A percentile compares a stretch with the other conserved stretches of the same genome.
Conservation (phyloP, 2,888 invertebrate genomes). For the Nipponacmea schrenckii region DNA sequence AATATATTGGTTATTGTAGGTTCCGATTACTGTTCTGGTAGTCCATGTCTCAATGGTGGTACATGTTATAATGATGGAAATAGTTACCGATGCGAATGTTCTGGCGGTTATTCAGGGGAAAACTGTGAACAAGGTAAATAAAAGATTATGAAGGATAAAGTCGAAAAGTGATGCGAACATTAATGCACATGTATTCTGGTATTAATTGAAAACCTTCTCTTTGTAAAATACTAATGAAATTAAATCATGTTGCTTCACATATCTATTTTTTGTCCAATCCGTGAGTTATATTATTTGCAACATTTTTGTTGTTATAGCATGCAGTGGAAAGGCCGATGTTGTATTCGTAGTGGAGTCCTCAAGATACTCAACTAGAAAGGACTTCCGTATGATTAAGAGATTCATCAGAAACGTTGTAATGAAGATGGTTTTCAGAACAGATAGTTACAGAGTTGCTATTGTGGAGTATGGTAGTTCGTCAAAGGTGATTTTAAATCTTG, state of each 20-base stretch:
- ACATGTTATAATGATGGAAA: slow-evolving; percentile 48
- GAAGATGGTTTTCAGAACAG: slow-evolving; percentile 51
- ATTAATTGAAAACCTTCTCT: too few species aligned
- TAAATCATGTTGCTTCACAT: too few species aligned
- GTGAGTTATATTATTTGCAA: neutral
- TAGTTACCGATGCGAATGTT: slow-evolving; percentile 55
- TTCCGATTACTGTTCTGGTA: slow-evolving; percentile 47
- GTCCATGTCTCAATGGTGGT: slow-evolving; percentile 59
- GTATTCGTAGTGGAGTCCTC: slow-evolving; percentile 61
- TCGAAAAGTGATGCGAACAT: too few species aligned
- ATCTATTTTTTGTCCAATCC: too few species aligned
- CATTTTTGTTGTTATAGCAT: slow-evolving; percentile 37
- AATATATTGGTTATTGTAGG: slow-evolving; percentile 34
- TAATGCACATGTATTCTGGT: too few species aligned
- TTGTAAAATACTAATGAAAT: too few species aligned
- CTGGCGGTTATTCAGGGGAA: slow-evolving; percentile 53
- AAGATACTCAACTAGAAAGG: slow-evolving; percentile 50
- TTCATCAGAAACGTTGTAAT: slow-evolving; percentile 53
- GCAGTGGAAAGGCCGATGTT: slow-evolving; percentile 52
- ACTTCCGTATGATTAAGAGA: slow-evolving; percentile 46
- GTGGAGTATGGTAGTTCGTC: slow-evolving; percentile 52
- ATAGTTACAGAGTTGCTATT: slow-evolving; percentile 54
- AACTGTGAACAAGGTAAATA: slow-evolving; percentile 53
- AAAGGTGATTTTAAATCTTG: slow-evolving; percentile 40
- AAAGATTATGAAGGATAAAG: too few species aligned